Evolutionary conservation across 2,113 vertebrate species (phyloP).

Genomic region (Heteronetta atricapilla): DNA sequence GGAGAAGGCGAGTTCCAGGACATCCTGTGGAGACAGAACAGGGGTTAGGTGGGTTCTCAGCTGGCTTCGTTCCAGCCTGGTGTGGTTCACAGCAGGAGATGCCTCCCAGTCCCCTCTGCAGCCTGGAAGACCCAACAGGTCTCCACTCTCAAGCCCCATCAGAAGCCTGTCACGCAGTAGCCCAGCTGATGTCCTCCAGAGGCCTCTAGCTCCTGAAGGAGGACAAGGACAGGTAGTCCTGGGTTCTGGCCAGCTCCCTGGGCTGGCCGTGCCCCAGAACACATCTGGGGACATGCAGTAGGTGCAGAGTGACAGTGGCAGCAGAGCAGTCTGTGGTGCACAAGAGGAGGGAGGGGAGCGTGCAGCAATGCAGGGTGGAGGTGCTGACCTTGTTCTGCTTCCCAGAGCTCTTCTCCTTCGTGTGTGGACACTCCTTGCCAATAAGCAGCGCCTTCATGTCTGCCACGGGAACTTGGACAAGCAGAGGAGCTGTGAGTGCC

Average conservation of each 20-base stretch:
- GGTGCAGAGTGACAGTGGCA: too few relatives aligned
- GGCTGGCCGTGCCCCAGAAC: background rate
- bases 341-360: background rate
- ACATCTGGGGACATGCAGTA: background rate
- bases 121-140: background rate
- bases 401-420: constrained; percentile 90
- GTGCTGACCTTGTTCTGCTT: constrained; percentile 93
- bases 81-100: background rate
- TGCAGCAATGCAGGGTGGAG: background rate
- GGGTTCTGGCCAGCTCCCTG: background rate
- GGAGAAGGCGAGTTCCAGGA: constrained; percentile 92
- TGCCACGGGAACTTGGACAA: constrained; percentile 85
- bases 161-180: background rate
- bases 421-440: constrained; percentile 94
- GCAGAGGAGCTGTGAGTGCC: background rate
- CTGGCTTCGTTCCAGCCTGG: background rate
- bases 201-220: background rate
- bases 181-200: background rate
- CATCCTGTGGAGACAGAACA: constrained; percentile 78
- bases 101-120: background rate
- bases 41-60: background rate
- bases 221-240: background rate
- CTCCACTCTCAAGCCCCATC: background rate
- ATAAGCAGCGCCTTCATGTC: constrained; percentile 91
- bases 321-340: background rate